Evolutionary conservation across 2,113 vertebrate species (phyloP), one percentile per base, ranked within the genome.

Genomic region (Calidris pugnax): DNA sequence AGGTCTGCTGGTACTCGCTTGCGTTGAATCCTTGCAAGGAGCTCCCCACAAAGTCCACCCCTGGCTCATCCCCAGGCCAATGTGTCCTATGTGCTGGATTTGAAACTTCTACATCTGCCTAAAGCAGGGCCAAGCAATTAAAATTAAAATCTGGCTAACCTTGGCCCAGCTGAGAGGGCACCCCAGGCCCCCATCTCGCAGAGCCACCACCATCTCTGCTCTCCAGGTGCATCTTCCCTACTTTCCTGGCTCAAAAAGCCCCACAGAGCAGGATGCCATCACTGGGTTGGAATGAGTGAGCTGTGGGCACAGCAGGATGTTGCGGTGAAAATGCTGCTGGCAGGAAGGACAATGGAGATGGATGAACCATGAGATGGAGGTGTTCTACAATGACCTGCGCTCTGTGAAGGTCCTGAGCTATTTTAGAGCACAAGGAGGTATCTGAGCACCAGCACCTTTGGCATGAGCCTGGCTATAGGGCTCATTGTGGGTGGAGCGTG

Each of bases 1-100:
- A 24, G 14, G 37, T 9, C 26, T 5, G 0, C 5, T 43, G 48
- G 2, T 5, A 1, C 14, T 48, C 3, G 0, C 11, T 23, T 16
- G 32, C 39, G 60, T 18, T 56, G 33, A 19, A 26, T 12, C 33
- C 53, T 57, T 5, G 6, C 30, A 7, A 17, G 22, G 28, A 69
- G 17, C 41, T 51, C 14, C 48, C 11, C 13, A 2, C 1, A 21
- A 45, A 33, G 50, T 24, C 39, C 51, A 32, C 24, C 47, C 66
- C 14, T n/a, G 62, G 41, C 6, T 73, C 62, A 45, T 10, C 14
- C 41, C 43, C 43, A 56, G 59, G 27, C 33, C 59, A 6, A 12
- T 5, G 23, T 14, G 14, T 66, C 26, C 22, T 23, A 71, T 6
- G 23, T 26, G 37, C 32, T 30, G 80, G 33, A 10, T 89, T 53